Conservation (phyloP, 2,113 vertebrate species). For the Brevimyrus niger region DNA sequence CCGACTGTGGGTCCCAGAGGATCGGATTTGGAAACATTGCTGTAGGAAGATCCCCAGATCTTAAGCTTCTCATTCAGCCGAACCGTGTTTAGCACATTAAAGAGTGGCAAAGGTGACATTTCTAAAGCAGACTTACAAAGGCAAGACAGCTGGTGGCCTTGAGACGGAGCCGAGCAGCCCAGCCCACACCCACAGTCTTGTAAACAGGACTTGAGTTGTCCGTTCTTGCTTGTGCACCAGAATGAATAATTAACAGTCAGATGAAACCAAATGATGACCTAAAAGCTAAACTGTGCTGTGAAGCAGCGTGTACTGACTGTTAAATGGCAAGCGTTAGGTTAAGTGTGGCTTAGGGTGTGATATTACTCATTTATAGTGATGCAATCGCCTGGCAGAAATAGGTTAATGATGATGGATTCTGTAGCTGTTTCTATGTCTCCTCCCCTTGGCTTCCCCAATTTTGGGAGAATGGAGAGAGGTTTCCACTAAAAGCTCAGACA, state of each 20-base stretch:
- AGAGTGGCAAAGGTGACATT: neutral
- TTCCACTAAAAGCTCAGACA: neutral
- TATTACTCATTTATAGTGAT: neutral
- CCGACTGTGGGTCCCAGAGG: neutral
- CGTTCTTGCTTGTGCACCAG: neutral
- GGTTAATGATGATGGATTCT: neutral
- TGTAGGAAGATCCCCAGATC: neutral
- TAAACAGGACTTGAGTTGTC: neutral
- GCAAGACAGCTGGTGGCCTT: neutral
- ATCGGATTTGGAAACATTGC: neutral
- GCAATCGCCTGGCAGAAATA: neutral
- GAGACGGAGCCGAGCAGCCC: neutral
- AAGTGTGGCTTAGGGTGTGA: neutral
- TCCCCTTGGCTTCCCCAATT: neutral
- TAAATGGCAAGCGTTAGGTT: neutral
- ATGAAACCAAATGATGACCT: neutral
- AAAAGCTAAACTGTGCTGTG: neutral
- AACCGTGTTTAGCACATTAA: neutral
- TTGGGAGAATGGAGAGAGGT: neutral
- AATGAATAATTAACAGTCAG: neutral
- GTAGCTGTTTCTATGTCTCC: neutral
- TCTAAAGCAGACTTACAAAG: neutral
- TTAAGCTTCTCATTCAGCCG: neutral
- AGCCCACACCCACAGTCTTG: neutral
- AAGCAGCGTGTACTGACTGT: neutral